Evolutionary conservation across 2,888 invertebrate species (phyloP), one percentile per base, ranked within the genome.

Genomic region (Aphodius sticticus): DNA sequence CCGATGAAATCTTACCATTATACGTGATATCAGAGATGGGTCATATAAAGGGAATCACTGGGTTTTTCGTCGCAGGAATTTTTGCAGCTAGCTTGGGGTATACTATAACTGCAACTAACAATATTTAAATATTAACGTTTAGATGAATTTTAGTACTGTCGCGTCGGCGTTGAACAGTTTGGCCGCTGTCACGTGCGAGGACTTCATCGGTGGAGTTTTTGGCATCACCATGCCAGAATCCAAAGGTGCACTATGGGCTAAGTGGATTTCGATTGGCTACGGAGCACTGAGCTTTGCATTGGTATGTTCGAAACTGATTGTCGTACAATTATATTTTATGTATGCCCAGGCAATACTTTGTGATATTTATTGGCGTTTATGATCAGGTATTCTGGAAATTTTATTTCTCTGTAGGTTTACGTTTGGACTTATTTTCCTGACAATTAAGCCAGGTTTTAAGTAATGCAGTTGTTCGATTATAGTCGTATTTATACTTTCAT

Each of bases 51-150:
- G 97, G 97, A 0, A 90, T 98, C 1, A 95, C 97, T 0, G 98
- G 98, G 2, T 94, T 98, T 85, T 98, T 99, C 88, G 97, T 98
- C 0, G 96, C 98, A 5, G 97, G 98, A 16, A 96, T 99, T 81
- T 99, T 98, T 88, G 97, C 97, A 70, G 98, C 98, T 0, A 97
- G 98, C 86, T 92, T 98, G 84, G 98, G 98, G 97, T 97, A 91
- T 87, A 89, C 87, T 78, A 70, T 15, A 72, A 69, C 74, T 35
- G 14, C 72, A 16, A 69, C 70, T 35, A 70, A 70, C n/a, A 70
- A 70, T n/a, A 26, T 76, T 76, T 16, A 76, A 77, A 76, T 76
- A 82, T 84, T 82, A 83, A 85, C 81, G 78, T 78, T 70, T 74
- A 83, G 81, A 69, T 80, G 70, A 69, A 80, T 88, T 90, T 77